Evolutionary conservation across 2,113 vertebrate species (phyloP), one percentile per base, ranked within the genome.

Genomic region (Microcebus griseorufus): DNA sequence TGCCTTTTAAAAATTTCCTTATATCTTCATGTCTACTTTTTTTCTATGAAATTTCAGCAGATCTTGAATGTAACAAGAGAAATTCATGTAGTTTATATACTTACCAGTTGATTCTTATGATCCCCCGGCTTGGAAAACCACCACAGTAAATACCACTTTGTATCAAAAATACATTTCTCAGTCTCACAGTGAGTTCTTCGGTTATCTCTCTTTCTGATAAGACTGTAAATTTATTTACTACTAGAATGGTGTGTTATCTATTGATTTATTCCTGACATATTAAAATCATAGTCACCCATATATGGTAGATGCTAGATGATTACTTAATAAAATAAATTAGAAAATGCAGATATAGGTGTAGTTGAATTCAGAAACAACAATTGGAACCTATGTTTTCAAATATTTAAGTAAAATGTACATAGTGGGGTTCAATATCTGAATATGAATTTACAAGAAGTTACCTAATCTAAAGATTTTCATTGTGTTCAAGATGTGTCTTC

Each of bases 311-410:
- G 12, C 20, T 88, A 72, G 48, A 29, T 65, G 62, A 85, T 53
- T 60, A 45, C 32, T 73, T 76, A 45, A 27, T 5, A 45, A 5
- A 58, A 23, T 62, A 81, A 42, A 0, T 60, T 58, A 64, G 58
- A 45, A 14, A 12, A 1, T n/a, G 2, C 2, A 16, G 1, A 18
- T 4, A 32, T 16, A 6, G 7, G 17, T 11, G 27, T 22, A 62
- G 34, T 29, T 9, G 7, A 84, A 9, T 37, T 79, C 65, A 58
- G 32, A 69, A 88, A 53, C 2, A 78, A 42, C 5, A 20, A 2
- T 10, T 32, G 17, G 34, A 81, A 25, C 6, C 32, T 16, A 23
- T 6, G 42, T 23, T 94, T 94, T 73, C n/a, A 93, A 86, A 83
- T 42, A 51, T 48, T 65, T 80, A 39, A 27, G 17, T n/a, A 67